Percentiles rank a stretch among this genome's conserved stretches.
Conservation (phyloP, 2,888 invertebrate species). For the Agonum fuliginosum region DNA sequence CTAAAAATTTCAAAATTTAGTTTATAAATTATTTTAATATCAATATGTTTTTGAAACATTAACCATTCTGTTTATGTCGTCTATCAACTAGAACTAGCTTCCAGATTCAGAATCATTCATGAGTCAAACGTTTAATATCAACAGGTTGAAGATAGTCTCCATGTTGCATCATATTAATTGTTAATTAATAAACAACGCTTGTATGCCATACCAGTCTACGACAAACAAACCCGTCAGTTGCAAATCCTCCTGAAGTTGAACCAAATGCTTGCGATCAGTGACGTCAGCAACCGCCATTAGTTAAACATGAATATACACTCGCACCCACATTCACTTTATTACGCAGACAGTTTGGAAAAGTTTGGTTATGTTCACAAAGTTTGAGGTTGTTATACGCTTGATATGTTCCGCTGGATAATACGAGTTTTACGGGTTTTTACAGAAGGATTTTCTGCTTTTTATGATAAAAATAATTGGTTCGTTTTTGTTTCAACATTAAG, state of each 20-base stretch:
- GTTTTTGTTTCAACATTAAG: neutral
- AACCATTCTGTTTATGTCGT: too few relatives aligned
- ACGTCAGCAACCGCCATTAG: conserved; percentile 9
- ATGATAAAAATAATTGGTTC: neutral
- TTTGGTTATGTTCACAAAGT: conserved; percentile 1
- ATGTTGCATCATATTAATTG: conserved; percentile 9
- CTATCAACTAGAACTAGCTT: too few relatives aligned
- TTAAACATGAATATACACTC: conserved; percentile 30
- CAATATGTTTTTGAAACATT: too few relatives aligned
- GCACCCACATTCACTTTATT: conserved; percentile 26
- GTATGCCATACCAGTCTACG: neutral
- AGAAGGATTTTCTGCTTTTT: neutral
- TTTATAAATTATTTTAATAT: too few relatives aligned
- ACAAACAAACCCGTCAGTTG: conserved; percentile 1
- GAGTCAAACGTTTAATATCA: too few relatives aligned
- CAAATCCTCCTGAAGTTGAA: neutral
- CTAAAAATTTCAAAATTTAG: too few relatives aligned
- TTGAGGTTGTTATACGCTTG: neutral
- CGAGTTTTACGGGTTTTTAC: neutral
- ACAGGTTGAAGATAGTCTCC: too few relatives aligned
- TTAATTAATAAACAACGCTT: conserved; percentile 9
- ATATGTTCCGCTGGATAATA: conserved; percentile 6
- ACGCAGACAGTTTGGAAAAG: conserved; percentile 9
- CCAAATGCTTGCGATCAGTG: conserved; percentile 1
- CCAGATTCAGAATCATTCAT: too few relatives aligned